These are phyloP conservation scores for Leptopilina drosophilae DNA, from an alignment of 2,888 invertebrate species.

Conservation along the genomic window DNA sequence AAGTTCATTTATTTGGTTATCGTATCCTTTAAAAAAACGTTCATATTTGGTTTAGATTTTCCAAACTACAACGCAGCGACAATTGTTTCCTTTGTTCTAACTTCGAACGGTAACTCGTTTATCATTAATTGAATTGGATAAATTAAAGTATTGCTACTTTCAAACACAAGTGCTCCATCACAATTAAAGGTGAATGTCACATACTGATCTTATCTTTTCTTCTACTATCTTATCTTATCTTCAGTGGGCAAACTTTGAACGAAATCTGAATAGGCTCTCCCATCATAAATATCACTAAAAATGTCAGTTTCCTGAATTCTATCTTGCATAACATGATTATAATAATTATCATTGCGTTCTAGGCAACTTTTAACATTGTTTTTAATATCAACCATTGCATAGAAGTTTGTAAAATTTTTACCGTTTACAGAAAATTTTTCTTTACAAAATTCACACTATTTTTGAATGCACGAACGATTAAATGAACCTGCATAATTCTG, in stretches of 20 bases:
- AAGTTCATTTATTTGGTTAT: background rate
- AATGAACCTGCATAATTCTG: no score
- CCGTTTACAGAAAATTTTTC: no score
- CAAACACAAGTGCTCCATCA: conserved; percentile 51
- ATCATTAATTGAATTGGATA: conserved; percentile 51
- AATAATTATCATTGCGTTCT: no score
- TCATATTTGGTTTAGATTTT: conserved; percentile 27
- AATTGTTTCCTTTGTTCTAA: conserved; percentile 42
- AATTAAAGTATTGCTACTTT: conserved; percentile 44
- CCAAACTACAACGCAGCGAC: conserved; percentile 52
- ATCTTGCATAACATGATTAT: no score
- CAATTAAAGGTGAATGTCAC: conserved; percentile 46
- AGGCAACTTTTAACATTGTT: no score
- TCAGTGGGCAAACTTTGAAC: conserved; percentile 40
- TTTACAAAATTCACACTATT: no score
- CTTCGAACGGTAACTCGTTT: conserved; percentile 53
- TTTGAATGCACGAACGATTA: no score
- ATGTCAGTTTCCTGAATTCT: no score
- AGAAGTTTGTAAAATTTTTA: no score
- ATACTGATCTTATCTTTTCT: no score
- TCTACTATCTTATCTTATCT: no score
- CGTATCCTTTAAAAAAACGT: background rate
- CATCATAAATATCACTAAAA: conserved; percentile 44
- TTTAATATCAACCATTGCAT: no score
- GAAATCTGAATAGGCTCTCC: conserved; percentile 43